These are phyloP conservation scores for Actinopyga echinites DNA, from an alignment of 53 echinoderm and acorn worm species.

Conservation along the genomic window DNA sequence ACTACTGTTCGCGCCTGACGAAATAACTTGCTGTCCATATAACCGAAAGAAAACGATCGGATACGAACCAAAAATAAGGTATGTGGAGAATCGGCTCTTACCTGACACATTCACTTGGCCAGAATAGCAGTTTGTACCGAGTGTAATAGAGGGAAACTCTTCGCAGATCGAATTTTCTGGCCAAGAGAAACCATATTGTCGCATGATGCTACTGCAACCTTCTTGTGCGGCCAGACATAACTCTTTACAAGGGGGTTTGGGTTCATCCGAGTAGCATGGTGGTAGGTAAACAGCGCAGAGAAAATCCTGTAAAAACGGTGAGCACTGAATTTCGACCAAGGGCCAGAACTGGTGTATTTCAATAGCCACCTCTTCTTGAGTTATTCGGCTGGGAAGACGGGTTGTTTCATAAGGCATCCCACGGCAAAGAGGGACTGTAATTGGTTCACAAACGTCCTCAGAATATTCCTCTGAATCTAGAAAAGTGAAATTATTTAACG, in stretches of 20 bases:
- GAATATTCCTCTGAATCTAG: no score
- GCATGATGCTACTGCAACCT: slow-evolving; percentile 46
- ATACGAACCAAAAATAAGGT: no score
- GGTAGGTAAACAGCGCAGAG: slow-evolving; percentile 43
- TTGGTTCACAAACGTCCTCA: not conserved
- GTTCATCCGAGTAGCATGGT: not conserved
- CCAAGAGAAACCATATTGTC: slow-evolving; percentile 23
- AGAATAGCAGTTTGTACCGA: no score
- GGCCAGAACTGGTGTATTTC: not conserved
- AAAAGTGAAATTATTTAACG: no score
- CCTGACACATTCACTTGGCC: no score
- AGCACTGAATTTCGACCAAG: slow-evolving; percentile 14
- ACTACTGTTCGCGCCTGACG: no score
- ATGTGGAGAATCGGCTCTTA: no score
- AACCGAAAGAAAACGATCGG: no score
- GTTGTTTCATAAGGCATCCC: not conserved
- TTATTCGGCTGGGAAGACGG: not conserved
- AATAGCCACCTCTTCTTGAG: not conserved
- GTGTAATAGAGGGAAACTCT: not conserved
- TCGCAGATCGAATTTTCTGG: not conserved
- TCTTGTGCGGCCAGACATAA: slow-evolving; percentile 45
- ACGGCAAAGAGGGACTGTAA: slow-evolving; percentile 20
- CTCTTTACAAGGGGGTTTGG: slow-evolving; percentile 40
- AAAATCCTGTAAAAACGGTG: slow-evolving; percentile 11
- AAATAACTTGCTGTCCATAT: no score